Percentiles rank a stretch among this genome's conserved stretches.
These are phyloP conservation scores for Cariama cristata DNA, from an alignment of 2,113 vertebrate genomes.

Conservation along the genomic window DNA sequence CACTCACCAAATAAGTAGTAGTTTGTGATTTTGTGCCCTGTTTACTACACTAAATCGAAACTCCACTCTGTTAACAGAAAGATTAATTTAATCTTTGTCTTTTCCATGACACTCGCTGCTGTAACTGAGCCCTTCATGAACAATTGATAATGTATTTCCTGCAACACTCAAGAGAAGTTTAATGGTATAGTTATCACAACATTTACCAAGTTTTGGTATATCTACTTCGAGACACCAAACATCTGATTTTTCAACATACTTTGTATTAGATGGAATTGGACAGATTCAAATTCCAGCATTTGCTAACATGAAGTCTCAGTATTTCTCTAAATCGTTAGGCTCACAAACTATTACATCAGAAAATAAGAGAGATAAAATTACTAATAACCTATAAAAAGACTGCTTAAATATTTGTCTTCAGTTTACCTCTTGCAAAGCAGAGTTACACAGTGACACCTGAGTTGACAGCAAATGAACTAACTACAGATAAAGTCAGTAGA, in stretches of 20 bases:
- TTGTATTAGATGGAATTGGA: not conserved
- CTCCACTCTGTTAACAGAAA: not conserved
- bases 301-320: accelerated
- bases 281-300: not conserved
- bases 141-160: not conserved
- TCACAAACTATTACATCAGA: not conserved
- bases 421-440: not conserved
- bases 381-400: not conserved
- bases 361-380: not conserved
- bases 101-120: not conserved
- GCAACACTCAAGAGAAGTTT: not conserved
- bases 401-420: not conserved
- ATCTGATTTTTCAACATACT: not conserved
- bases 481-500: not conserved
- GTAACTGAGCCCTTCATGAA: not conserved
- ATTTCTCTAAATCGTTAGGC: not conserved
- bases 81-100: not conserved
- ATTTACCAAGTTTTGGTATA: not conserved
- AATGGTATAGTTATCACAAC: not conserved
- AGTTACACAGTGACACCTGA: not conserved
- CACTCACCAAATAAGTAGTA: not conserved
- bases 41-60: not conserved
- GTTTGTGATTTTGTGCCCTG: not conserved
- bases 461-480: not conserved
- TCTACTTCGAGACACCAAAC: accelerated